Conservation (phyloP, 1,140 invertebrate genomes). For the Brachionus asplanchnoidis region DNA sequence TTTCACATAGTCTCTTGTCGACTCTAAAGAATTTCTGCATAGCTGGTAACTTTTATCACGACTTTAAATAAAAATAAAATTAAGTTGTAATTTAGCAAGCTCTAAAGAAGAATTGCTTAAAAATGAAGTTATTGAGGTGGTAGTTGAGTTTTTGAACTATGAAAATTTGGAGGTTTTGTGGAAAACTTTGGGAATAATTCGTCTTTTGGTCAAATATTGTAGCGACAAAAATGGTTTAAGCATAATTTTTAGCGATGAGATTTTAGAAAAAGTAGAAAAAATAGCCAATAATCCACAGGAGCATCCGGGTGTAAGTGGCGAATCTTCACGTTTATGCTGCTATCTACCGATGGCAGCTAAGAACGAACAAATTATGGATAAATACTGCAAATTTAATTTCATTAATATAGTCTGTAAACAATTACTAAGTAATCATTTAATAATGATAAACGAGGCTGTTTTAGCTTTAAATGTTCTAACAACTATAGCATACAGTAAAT, state of each 20-base stretch:
- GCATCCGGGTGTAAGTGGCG: constrained; percentile 4
- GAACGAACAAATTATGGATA: background rate
- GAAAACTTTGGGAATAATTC: constrained; percentile 26
- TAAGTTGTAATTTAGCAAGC: background rate
- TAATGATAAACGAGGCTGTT: constrained; percentile 35
- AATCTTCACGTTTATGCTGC: constrained; percentile 1
- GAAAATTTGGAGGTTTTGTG: constrained; percentile 30
- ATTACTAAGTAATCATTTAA: constrained; percentile 29
- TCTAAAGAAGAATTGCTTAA: constrained; percentile 17
- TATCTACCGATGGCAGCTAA: constrained; percentile 38
- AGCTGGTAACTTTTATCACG: background rate
- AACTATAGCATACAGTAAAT: background rate
- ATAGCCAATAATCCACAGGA: constrained; percentile 27
- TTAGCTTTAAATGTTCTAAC: constrained; percentile 1
- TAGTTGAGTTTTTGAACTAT: background rate
- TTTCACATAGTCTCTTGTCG: background rate
- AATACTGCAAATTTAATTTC: constrained; percentile 1
- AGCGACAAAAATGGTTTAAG: background rate
- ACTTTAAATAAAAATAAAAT: background rate
- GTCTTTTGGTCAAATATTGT: constrained; percentile 9
- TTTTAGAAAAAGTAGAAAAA: background rate
- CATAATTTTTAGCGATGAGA: background rate
- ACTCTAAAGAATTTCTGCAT: constrained; percentile 32
- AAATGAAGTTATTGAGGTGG: background rate
- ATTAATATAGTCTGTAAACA: background rate